Percentiles rank a stretch among this genome's conserved stretches.
phyloP scores from a whole-genome alignment of 2,888 invertebrate species.

The Emmelina monodactyla region DNA sequence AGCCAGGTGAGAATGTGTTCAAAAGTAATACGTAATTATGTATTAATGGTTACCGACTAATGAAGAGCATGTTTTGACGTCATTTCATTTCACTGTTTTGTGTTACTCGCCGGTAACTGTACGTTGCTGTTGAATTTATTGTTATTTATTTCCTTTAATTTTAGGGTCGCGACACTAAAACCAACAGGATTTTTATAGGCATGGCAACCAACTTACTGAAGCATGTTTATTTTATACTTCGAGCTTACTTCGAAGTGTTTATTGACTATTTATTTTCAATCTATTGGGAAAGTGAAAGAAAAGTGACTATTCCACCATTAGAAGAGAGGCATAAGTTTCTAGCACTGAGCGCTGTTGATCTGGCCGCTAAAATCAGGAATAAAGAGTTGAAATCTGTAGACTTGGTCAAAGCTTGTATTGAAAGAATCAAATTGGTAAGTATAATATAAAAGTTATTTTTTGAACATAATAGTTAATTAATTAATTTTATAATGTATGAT shows the following conservation, averaged over 20 bases:
- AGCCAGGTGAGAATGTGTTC: no score
- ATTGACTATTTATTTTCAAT: conserved; percentile 39
- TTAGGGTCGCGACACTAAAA: conserved; percentile 24
- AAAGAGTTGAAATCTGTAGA: conserved; percentile 71
- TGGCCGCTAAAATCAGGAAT: conserved; percentile 72
- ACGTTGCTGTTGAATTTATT: no score
- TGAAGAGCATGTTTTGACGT: no score
- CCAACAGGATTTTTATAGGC: conserved; percentile 37
- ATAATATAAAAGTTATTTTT: no score
- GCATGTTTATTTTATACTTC: conserved; percentile 32
- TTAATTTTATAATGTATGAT: no score
- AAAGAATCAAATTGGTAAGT: conserved; percentile 75
- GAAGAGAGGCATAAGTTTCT: conserved; percentile 37
- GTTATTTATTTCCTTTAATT: no score
- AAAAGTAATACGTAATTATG: no score
- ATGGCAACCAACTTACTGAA: conserved; percentile 36
- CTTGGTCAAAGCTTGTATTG: conserved; percentile 76
- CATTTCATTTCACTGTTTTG: no score
- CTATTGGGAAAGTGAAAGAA: conserved; percentile 35
- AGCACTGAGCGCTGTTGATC: conserved; percentile 69
- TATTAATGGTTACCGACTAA: no score
- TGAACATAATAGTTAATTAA: no score
- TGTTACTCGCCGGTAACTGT: no score
- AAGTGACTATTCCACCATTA: conserved; percentile 33
- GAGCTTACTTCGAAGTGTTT: conserved; percentile 35